Evolutionary conservation across 2,797 vertebrate species (phyloP), one percentile per base, ranked within the genome.

Genomic region (Harpagifer antarcticus): DNA sequence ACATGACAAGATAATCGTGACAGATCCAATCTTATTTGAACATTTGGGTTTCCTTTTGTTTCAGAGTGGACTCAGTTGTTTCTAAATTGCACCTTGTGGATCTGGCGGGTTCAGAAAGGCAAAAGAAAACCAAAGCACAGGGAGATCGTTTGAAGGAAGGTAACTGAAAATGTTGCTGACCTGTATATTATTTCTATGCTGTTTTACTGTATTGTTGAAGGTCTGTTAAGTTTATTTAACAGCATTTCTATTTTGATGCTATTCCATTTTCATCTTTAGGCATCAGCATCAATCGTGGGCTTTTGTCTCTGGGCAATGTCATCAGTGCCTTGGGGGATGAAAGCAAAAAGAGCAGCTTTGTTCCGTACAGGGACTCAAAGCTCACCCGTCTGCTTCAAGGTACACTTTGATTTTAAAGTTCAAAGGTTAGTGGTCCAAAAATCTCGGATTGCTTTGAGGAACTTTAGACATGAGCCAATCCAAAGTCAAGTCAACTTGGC

Each of bases 61-160:
- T 44, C 47, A 99, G 98, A 88, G 95, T 76, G 2, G 94, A 92
- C 83, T 92, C 93, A 0, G 91, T 98, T 76, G 94, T 95, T 76
- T 98, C 95, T 40, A 99, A 99, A 86, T 86, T 99, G 0, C 98
- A 99, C 82, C 94, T 99, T 14, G 98, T 99, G 74, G 98, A 99
- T 86, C 92, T 99, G 14, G 98, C 98, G 73, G 98, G 98, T 59
- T 99, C 98, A 1, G 98, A 99, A 87, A 96, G 98, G 72, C 98
- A 99, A 77, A 99, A 99, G 89, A 99, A 99, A 89, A 99, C 98
- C 5, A 99, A 99, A 83, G 97, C 98, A 7, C 97, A 99, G 86
- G 98, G 98, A 50, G 97, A 99, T 81, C 93, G 98, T 13, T 94
- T 99, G 3, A 98, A 97, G 79, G 98, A 99, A 94, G 98, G 98